Conservation (phyloP, 2,888 invertebrate species). For the Leptinotarsa haldemani region DNA sequence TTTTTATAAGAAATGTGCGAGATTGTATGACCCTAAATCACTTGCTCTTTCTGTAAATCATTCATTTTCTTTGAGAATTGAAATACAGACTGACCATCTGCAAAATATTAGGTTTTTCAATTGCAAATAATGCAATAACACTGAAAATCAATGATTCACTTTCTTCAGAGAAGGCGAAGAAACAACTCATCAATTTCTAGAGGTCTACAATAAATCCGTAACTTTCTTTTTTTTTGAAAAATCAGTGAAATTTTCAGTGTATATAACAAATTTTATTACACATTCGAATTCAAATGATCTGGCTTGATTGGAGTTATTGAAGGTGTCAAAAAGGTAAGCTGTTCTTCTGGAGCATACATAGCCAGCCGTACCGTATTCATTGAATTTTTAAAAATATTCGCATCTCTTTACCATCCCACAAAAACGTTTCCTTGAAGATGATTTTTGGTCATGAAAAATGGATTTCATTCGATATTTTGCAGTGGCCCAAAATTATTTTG, state of each 20-base stretch:
- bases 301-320: background rate
- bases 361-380: conserved; percentile 30
- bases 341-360: conserved; percentile 44
- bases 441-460: background rate
- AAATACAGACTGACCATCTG: conserved; percentile 9
- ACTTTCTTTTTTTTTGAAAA: too few species aligned
- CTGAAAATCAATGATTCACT: too few species aligned
- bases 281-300: background rate
- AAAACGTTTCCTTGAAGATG: background rate
- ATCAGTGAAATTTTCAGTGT: too few species aligned
- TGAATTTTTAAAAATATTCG: background rate
- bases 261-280: conserved; percentile 1
- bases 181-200: too few species aligned
- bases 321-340: conserved; percentile 40
- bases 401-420: background rate
- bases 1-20: background rate
- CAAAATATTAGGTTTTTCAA: background rate
- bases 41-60: background rate
- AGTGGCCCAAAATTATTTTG: background rate
- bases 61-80: background rate
- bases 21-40: background rate
- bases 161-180: too few species aligned
- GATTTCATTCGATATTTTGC: background rate
- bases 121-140: background rate
- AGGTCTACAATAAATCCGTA: too few species aligned